Base-by-base conservation (phyloP, 2,797 vertebrate species). In the Botia kubotai region DNA sequence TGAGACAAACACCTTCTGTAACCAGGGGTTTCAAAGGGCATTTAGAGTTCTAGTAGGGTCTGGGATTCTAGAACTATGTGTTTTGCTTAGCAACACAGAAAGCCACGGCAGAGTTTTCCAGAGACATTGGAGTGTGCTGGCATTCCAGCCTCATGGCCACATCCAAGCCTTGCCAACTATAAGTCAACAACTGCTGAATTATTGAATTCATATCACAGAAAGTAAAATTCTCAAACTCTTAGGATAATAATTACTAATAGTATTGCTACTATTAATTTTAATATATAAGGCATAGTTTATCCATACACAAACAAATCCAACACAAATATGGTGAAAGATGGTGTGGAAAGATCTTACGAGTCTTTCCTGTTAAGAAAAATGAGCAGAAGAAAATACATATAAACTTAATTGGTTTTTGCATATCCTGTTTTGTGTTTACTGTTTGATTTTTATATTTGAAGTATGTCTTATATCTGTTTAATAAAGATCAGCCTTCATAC, bases 31-130 rank as follows among this genome's bases (percentile, higher is more conserved):
- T 48, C 10, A 39, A 55, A 81, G 33, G 60, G 46, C 11, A 65
- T 65, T 23, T 52, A 77, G 36, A 26, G 60, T 55, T 68, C 14
- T 36, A 58, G 58, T 69, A 36, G 21, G 55, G 57, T 60, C 57
- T 60, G 23, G 19, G 57, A 33, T 69, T 77, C 65, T 75, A 77
- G 36, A 48, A 50, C 46, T 63, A 43, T 21, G 12, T 16, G 6
- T 17, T 69, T 19, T 69, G 66, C 57, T 66, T 58, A 4, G 53
- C 57, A 17, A 50, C 65, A 69, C 12, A 16, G 66, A 77, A 77
- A 69, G 19, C 52, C 66, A 77, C 21, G 8, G 52, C 17, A 77
- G 19, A 72, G 75, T 77, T 77, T 69, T 77, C 75, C 75, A 69
- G 23, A 48, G 52, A 29, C 19, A 33, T 50, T 50, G 29, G 26